Base-by-base conservation (phyloP, 2,888 invertebrate genomes). In the Caenorhabditis sp. region DNA sequence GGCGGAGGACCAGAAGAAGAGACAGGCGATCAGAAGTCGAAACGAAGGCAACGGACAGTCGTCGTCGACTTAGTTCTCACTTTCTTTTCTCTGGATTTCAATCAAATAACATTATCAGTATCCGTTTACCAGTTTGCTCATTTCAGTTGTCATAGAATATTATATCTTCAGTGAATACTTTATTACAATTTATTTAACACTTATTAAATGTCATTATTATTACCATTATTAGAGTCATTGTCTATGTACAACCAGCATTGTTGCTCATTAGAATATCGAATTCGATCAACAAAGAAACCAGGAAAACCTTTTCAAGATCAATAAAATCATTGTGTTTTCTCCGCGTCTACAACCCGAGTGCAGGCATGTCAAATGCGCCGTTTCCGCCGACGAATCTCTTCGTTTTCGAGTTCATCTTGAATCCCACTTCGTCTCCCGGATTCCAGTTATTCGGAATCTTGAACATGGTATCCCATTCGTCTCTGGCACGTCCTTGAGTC, bases 1-100 rank as follows among this genome's bases (percentile, higher is more conserved):
- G 50, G 93, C 93, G 6, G 92, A 92, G 60, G 91, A 92, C 60
- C 89, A 92, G 65, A 84, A 86, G 67, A 64, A 71, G 11, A 77
- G 71, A 51, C 60, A 79, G 26, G 32, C 56, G 24, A 37, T 35
- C n/a, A 40, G 55, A 26, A 40, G 28, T 13, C 22, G 22, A 37
- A 6, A 15, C n/a, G n/a, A n/a, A n/a, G n/a, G n/a, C 1, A 9
- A 15, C 13, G 40, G 40, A 40, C 11, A 32, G 32, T 32, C 32
- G n/a, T n/a, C n/a, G n/a, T 32, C 9, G 32, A 32, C 4, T 9
- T 32, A 6, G 4, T 32, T 32, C 9, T 32, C 9, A 6, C 32
- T 32, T 50, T 50, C 8, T 6, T 50, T 50, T 18, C 20, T n/a
- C n/a, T n/a, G n/a, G n/a, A n/a, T n/a, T n/a, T n/a, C n/a, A n/a